Base-by-base conservation (phyloP, 2,888 invertebrate genomes). In the Oasisia sp. region DNA sequence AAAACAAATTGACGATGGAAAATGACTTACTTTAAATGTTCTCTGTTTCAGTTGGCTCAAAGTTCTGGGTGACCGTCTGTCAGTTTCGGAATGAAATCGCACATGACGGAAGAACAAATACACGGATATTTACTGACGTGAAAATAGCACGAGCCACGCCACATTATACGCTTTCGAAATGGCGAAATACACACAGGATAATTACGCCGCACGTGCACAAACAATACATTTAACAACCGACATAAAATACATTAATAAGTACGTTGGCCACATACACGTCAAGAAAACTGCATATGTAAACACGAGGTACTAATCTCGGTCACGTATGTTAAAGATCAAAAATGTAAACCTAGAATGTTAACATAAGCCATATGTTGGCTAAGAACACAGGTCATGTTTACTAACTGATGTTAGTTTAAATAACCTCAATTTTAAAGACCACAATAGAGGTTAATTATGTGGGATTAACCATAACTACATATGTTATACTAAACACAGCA, bases 61-160 rank as follows among this genome's bases (percentile, higher is more conserved):
- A 74, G 74, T 74, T 74, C 74, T 74, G 74, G 74, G 74, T 74
- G 74, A 74, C 27, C 74, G 74, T n/a, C 74, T 27, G n/a, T 74
- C 74, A 19, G 74, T 74, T 8, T 74, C 74, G 74, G 74, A 74
- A n/a, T 74, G 27, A 74, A 74, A n/a, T n/a, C 27, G 5, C 74
- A 74, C 74, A 19, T 74, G 50, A 5, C 74, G n/a, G 27, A 74
- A n/a, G 27, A 7, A 27, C n/a, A 74, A 19, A 74, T 74, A 74
- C 27, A 74, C n/a, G 74, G 74, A 74, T 50, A n/a, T 74, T 19
- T 74, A 74, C 74, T n/a, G 74, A 5, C n/a, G 74, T 74, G 74
- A n/a, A 74, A 27, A 74, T 27, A 74, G 74, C 74, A n/a, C n/a
- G n/a, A 19, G 4, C 19, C 74, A 74, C 5, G 74, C 74, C 74